Evolutionary conservation across 1,140 invertebrate genomes (phyloP), one percentile per base, ranked within the genome.

Genomic region (Battus philenor): DNA sequence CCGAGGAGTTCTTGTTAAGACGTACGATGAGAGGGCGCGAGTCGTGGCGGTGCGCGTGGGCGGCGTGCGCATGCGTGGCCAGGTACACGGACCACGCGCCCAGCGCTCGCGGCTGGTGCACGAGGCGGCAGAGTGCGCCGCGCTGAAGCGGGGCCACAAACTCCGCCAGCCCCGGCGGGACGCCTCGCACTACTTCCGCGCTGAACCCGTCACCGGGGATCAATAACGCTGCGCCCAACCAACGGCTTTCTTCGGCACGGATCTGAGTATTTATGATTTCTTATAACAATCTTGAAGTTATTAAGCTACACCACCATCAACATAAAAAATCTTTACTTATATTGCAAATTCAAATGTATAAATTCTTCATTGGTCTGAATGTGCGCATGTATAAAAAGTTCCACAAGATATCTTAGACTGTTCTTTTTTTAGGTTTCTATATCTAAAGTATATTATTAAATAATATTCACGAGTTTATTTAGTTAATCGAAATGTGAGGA

Each of bases 181-280:
- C 92, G 18, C 97, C 97, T 36, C 94, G 88, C 31, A 97, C 95
- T 26, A 98, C 95, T 86, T 99, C 97, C 84, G 97, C 98, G 67
- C 97, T 97, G 87, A 99, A 99, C 7, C 98, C 98, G 87, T 99
- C 98, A 70, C 98, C 97, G 0, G 98, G 98, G 7, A 99, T 87
- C 2, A 99, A 85, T 41, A 99, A 93, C 2, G 95, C 95, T 9
- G 99, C 86, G 58, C 95, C 93, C 10, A 99, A 88, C 58, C 96
- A 93, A 6, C 91, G 89, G 66, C 96, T 95, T 83, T 99, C 98
- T 60, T 93, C 92, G 5, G 92, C 64, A 3, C 62, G 55, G 43
- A 86, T 82, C 78, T 79, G 54, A 20, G n/a, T n/a, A n/a, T n/a
- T n/a, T n/a, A n/a, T n/a, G n/a, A n/a, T n/a, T n/a, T n/a, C n/a